Base-by-base conservation (phyloP, 2,888 invertebrate genomes). In the Nesidiocoris tenuis region DNA sequence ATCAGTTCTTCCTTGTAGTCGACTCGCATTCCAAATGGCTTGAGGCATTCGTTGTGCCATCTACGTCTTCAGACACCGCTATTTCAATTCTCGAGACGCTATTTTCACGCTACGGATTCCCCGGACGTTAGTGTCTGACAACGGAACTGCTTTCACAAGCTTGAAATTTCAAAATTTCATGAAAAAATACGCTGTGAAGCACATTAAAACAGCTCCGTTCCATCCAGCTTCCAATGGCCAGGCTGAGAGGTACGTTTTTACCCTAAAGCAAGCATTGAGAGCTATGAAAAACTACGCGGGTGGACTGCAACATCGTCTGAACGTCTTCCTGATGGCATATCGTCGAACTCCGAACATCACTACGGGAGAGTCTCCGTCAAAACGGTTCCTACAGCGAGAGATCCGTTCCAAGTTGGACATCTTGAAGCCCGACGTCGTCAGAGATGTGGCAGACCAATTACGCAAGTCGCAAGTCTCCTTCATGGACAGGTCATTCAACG, bases 221-320 rank as follows among this genome's bases (percentile, higher is more conserved):
- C 76, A 76, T 23, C 74, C 74, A 2, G 64, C 74, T 2, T 76
- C 74, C 19, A 76, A 76, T 18, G 66, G 66, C 17, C 66, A 39
- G 19, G 66, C 66, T 2, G 66, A 66, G 54, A 25, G 66, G 54
- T 66, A 54, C 19, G 66, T 39, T 5, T 54, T 54, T 54, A 66
- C 55, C 16, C 66, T 66, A 5, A 66, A 66, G 19, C 39, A 66
- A 21, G 66, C 54, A 7, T 19, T 66, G 7, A 24, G 63, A 7
- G 63, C 63, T 7, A 63, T 63, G 63, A 63, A 22, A 63, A 39
- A 66, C 39, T 18, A 63, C 17, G 63, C 19, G 19, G 68, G 68
- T 56, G 19, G 21, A 7, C 57, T 68, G 2, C 68, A 68, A 57
- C 56, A 19, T 17, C 56, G 57, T 22, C 22, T 68, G n/a, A 68